Conservation (phyloP, 2,797 vertebrate genomes). For the Crypturellus tataupa region DNA sequence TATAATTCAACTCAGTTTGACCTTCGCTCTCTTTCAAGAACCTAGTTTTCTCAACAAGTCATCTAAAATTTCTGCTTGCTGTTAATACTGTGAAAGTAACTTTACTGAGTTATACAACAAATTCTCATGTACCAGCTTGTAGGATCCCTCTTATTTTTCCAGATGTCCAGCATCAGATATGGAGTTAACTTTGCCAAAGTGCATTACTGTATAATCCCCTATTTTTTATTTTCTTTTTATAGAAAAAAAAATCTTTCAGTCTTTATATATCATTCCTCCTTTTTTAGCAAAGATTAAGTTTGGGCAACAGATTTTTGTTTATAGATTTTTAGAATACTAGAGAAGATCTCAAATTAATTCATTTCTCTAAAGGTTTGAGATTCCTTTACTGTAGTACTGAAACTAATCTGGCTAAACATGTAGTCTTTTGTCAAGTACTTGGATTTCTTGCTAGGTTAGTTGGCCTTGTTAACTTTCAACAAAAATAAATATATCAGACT, state of each 20-base stretch:
- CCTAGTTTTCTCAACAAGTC: conserved; percentile 38
- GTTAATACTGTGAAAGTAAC: conserved; percentile 23
- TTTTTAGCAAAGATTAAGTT: background rate
- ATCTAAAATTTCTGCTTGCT: conserved; percentile 32
- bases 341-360: background rate
- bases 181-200: background rate
- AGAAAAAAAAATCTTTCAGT: background rate
- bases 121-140: background rate
- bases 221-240: background rate
- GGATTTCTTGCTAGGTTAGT: background rate
- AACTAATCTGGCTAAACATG: background rate
- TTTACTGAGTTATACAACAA: conserved; percentile 9
- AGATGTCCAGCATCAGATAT: background rate
- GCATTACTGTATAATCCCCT: background rate
- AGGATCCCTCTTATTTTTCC: background rate
- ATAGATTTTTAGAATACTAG: background rate
- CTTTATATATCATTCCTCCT: background rate
- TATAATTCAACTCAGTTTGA: conserved; percentile 50
- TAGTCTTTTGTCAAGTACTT: background rate
- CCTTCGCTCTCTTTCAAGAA: conserved; percentile 52
- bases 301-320: background rate
- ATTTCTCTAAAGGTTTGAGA: background rate
- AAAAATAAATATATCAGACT: background rate
- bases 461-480: background rate
- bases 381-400: background rate